Base-by-base conservation (phyloP, 2,797 vertebrate genomes). In the Cheirogaleus major region DNA sequence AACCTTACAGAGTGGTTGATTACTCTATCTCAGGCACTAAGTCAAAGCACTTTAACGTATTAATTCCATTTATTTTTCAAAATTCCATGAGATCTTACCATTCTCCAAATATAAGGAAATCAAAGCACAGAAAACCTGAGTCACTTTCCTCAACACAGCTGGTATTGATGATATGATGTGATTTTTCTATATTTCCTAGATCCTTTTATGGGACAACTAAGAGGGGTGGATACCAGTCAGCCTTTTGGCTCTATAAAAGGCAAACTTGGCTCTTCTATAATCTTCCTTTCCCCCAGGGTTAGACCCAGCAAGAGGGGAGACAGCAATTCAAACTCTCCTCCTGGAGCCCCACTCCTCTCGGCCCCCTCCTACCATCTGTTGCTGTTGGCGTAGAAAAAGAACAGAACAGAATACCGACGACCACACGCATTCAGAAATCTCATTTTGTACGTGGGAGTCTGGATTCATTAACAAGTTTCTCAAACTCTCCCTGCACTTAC, bases 381-480 rank as follows among this genome's bases (percentile, higher is more conserved):
- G 93, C 84, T 95, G 35, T 95, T 95, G 95, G 52, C 13, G 3
- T 57, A 76, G 93, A 95, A 86, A 95, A 96, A 84, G 57, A 95
- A 95, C 72, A 93, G 88, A 88, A 95, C 59, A 95, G 95, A 95
- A 92, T 78, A 96, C 48, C 75, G 86, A 89, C 2, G 59, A 96
- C 86, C 91, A 95, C 89, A 96, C 78, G 91, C 70, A 97, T 63
- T 94, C 94, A 96, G 96, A 96, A 97, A 91, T 95, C 93, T 97
- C 57, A 43, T 79, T 97, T 95, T 95, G 83, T 89, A 81, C 91
- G 95, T 97, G 94, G 79, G 95, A 95, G 94, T 93, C 78, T 86
- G 70, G 96, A 91, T 96, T 97, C 93, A 93, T 97, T 96, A 97
- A 95, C 89, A 94, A 86, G 85, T 94, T 93, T 65, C 88, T 96